phyloP scores from a whole-genome alignment of 2,888 invertebrate species.

The Phortica okadai region DNA sequence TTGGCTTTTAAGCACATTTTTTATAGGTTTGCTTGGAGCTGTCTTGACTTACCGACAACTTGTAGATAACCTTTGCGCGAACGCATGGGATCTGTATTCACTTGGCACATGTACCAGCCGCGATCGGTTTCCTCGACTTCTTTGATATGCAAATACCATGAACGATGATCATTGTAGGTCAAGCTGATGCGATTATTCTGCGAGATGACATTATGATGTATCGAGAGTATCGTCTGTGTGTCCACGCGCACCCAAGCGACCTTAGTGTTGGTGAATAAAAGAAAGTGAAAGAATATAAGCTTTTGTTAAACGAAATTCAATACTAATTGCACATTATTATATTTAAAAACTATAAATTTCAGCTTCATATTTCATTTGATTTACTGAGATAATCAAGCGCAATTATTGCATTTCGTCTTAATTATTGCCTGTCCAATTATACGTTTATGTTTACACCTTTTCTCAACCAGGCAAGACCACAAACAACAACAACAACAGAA shows the following conservation, averaged over 20 bases:
- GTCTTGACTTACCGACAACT: constrained; percentile 87
- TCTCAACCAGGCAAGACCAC: background rate
- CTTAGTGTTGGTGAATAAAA: constrained; percentile 75
- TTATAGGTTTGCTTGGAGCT: constrained; percentile 10
- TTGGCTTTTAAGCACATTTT: background rate
- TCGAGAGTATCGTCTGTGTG: constrained; percentile 93
- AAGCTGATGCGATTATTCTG: constrained; percentile 92
- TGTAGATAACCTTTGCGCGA: constrained; percentile 92
- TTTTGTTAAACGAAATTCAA: no score
- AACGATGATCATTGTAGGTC: constrained; percentile 92
- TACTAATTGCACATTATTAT: no score
- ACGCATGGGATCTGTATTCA: constrained; percentile 96
- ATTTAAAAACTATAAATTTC: no score
- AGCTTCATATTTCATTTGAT: no score
- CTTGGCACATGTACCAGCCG: constrained; percentile 95
- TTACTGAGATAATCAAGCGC: background rate
- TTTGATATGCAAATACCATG: constrained; percentile 94
- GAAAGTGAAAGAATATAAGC: no score
- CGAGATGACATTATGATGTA: constrained; percentile 93
- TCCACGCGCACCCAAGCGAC: constrained; percentile 96
- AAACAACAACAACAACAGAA: background rate
- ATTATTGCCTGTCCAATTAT: no score
- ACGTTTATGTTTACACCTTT: no score
- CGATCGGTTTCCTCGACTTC: constrained; percentile 91
- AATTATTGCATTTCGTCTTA: background rate